phyloP scores from a whole-genome alignment of 1,140 invertebrate species.

The Meteorus sp. region DNA sequence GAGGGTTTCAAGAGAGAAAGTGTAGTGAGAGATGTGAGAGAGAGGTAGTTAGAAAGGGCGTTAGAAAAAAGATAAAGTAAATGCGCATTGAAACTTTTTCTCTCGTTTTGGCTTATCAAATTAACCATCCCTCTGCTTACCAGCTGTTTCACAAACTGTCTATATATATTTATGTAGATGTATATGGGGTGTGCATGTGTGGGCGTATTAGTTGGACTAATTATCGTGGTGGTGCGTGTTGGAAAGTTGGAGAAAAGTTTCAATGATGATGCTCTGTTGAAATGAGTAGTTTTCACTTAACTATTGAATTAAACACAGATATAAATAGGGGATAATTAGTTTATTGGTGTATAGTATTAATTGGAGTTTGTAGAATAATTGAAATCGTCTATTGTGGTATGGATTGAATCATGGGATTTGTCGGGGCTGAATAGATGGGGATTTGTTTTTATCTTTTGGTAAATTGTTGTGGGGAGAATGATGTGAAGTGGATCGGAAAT shows the following conservation, averaged over 20 bases:
- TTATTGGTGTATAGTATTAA: no score
- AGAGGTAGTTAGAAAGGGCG: not conserved
- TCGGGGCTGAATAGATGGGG: no score
- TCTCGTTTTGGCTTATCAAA: not conserved
- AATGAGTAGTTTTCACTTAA: constrained; percentile 13
- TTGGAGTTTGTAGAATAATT: no score
- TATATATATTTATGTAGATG: no score
- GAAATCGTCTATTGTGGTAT: no score
- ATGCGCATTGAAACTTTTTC: not conserved
- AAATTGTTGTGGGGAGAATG: no score
- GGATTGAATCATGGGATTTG: no score
- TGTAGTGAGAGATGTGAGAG: not conserved
- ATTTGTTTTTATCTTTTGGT: no score
- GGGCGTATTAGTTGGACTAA: constrained; percentile 4
- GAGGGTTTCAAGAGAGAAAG: not conserved
- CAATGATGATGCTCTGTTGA: constrained; percentile 15
- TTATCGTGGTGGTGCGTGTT: constrained; percentile 12
- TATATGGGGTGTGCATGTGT: no score
- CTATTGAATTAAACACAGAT: not conserved
- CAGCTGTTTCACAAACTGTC: not conserved
- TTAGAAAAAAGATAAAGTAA: constrained; percentile 38
- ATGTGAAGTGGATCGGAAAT: no score
- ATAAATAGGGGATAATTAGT: no score
- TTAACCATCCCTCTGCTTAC: not conserved
- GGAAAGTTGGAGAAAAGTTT: constrained; percentile 10